Conservation (phyloP, 2,797 vertebrate species). For the Argyrosomus regius region DNA sequence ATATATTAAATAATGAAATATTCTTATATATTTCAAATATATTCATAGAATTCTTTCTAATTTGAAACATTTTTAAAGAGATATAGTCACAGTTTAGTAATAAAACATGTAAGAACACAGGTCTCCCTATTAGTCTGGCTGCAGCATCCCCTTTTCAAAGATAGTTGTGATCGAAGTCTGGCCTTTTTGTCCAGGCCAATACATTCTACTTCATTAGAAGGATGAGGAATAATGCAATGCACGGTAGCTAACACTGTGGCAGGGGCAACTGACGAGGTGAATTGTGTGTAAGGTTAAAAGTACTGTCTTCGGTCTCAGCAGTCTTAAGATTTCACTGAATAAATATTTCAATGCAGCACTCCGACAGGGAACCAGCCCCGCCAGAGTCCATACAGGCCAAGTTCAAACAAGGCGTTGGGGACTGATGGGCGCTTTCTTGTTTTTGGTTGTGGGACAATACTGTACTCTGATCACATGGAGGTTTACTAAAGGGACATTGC, state of each 20-base stretch:
- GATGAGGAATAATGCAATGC: constrained; percentile 40
- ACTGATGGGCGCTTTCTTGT: constrained; percentile 27
- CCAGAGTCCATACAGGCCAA: constrained; percentile 55
- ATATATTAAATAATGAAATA: constrained; percentile 86
- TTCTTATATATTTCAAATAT: constrained; percentile 87
- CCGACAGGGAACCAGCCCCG: constrained; percentile 85
- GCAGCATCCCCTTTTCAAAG: constrained; percentile 79
- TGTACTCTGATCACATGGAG: constrained; percentile 56
- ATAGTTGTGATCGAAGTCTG: constrained; percentile 50
- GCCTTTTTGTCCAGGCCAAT: constrained; percentile 51
- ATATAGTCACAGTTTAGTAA: constrained; percentile 89
- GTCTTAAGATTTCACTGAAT: constrained; percentile 27
- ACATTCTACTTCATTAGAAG: constrained; percentile 71
- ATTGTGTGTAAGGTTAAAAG: constrained; percentile 37
- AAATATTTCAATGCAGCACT: constrained; percentile 54
- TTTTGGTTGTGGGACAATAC: constrained; percentile 34
- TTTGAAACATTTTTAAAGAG: constrained; percentile 84
- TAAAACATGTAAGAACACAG: constrained; percentile 84
- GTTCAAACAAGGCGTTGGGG: constrained; percentile 64
- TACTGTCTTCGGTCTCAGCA: constrained; percentile 30
- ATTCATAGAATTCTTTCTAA: constrained; percentile 84
- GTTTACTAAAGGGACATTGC: constrained; percentile 76
- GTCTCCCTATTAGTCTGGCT: constrained; percentile 73
- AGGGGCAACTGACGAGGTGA: constrained; percentile 33
- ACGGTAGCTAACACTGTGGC: constrained; percentile 39